Conservation (phyloP, 2,888 invertebrate genomes). For the Dolichopus griseipennis region DNA sequence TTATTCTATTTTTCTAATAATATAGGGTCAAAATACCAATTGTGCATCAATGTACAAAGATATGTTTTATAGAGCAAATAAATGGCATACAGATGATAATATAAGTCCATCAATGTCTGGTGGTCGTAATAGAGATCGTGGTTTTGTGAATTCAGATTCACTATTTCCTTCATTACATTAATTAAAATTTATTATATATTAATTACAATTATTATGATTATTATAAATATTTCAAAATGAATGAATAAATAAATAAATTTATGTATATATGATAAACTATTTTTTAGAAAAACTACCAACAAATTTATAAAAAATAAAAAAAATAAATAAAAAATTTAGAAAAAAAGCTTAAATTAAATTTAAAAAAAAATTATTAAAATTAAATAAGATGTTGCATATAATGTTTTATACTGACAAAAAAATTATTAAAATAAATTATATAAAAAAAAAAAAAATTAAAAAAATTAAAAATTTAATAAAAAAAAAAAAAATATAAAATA, state of each 20-base stretch:
- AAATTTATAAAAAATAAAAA: not conserved
- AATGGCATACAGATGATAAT: slow-evolving; percentile 38
- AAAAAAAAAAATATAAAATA: not conserved
- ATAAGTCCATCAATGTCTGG: slow-evolving; percentile 27
- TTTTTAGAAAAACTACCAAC: not conserved
- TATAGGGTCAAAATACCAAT: slow-evolving; percentile 51
- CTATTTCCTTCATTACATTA: slow-evolving; percentile 8
- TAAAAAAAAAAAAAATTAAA: no score
- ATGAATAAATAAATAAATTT: not conserved
- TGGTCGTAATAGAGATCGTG: not conserved
- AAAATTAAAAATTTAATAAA: no score
- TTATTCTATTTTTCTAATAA: slow-evolving; percentile 10
- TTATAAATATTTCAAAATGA: not conserved
- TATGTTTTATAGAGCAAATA: slow-evolving; percentile 67
- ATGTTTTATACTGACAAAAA: not conserved
- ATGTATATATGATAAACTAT: not conserved
- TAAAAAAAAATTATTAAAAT: not conserved
- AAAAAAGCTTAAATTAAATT: not conserved
- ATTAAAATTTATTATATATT: slow-evolving; percentile 7
- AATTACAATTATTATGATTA: not conserved
- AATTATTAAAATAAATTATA: no score
- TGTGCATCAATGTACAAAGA: slow-evolving; percentile 86
- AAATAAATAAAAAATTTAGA: not conserved
- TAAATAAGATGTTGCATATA: not conserved
- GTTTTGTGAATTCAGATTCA: slow-evolving; percentile 11